phyloP scores from a whole-genome alignment of 2,797 vertebrate genomes.

The Atherinosoma microstoma region DNA sequence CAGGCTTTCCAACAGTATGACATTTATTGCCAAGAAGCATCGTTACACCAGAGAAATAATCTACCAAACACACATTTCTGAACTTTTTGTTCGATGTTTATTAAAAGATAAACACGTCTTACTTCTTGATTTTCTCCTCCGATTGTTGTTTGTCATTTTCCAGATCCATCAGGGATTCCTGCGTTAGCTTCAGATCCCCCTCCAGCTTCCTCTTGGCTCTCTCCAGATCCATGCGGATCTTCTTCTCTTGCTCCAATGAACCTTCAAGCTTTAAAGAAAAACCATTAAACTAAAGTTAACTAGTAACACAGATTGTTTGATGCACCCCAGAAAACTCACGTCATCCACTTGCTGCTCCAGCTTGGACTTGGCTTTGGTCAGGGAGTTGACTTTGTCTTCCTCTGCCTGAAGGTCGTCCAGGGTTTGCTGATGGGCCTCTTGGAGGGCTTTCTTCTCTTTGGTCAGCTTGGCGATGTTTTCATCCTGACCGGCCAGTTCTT shows the following conservation, averaged over 20 bases:
- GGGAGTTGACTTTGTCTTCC: constrained; percentile 87
- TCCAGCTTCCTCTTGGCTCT: constrained; percentile 80
- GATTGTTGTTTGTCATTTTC: constrained; percentile 31
- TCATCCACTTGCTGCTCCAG: constrained; percentile 89
- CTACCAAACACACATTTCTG: too few species aligned
- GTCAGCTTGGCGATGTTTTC: constrained; percentile 83
- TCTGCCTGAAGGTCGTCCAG: too few species aligned
- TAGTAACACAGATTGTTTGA: not conserved
- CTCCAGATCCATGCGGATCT: constrained; percentile 82
- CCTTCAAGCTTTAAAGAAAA: constrained; percentile 82
- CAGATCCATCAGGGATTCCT: too few species aligned
- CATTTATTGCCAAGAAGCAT: too few species aligned
- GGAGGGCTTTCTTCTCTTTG: constrained; percentile 82
- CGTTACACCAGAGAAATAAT: too few species aligned
- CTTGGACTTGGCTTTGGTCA: constrained; percentile 88
- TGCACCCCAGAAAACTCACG: constrained; percentile 69
- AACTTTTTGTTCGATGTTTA: too few species aligned
- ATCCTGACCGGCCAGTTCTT: constrained; percentile 84
- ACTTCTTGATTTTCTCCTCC: constrained; percentile 89
- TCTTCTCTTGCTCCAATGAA: constrained; percentile 88
- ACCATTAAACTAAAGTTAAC: too few species aligned
- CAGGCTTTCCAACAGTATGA: too few species aligned
- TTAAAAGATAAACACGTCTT: too few species aligned
- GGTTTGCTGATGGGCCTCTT: constrained; percentile 85
- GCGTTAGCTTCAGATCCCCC: too few species aligned